Percentiles rank a stretch among this genome's conserved stretches.
Evolutionary conservation across 2,888 invertebrate genomes (phyloP).

Genomic region (Phytoseiulus persimilis): DNA sequence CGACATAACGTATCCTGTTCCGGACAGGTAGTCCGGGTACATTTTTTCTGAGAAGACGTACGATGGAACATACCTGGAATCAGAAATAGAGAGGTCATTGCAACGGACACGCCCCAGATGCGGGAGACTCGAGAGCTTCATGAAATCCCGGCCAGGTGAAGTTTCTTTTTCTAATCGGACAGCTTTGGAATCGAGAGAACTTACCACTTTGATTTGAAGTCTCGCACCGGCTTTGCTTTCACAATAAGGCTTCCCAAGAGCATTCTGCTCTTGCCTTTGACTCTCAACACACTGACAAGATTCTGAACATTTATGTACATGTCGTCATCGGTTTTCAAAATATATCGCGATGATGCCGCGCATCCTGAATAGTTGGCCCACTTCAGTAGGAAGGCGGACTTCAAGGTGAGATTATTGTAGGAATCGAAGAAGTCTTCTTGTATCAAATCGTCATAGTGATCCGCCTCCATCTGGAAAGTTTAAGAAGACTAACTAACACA

Average conservation of each 20-base stretch:
- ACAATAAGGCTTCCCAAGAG: constrained; percentile 70
- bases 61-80: constrained; percentile 63
- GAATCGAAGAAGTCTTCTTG: constrained; percentile 74
- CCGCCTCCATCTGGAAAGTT: constrained; percentile 56
- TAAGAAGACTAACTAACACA: too few species aligned
- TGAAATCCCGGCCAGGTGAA: too few species aligned
- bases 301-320: constrained; percentile 72
- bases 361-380: constrained; percentile 61
- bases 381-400: constrained; percentile 74
- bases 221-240: constrained; percentile 65
- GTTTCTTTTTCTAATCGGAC: too few species aligned
- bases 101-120: too few species aligned
- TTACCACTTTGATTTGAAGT: constrained; percentile 66
- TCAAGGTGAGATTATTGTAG: constrained; percentile 75
- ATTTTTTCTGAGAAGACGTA: constrained; percentile 65
- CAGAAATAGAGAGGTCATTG: constrained; percentile 32
- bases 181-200: not conserved
- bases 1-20: constrained; percentile 70
- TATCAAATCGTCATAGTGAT: constrained; percentile 65
- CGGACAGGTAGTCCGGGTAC: constrained; percentile 73
- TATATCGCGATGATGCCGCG: constrained; percentile 52
- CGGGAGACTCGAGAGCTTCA: too few species aligned
- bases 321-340: constrained; percentile 78
- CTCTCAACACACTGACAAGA: constrained; percentile 52
- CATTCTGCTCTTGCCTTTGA: constrained; percentile 48